Conservation (phyloP, 2,797 vertebrate genomes). For the Gila robusta region DNA sequence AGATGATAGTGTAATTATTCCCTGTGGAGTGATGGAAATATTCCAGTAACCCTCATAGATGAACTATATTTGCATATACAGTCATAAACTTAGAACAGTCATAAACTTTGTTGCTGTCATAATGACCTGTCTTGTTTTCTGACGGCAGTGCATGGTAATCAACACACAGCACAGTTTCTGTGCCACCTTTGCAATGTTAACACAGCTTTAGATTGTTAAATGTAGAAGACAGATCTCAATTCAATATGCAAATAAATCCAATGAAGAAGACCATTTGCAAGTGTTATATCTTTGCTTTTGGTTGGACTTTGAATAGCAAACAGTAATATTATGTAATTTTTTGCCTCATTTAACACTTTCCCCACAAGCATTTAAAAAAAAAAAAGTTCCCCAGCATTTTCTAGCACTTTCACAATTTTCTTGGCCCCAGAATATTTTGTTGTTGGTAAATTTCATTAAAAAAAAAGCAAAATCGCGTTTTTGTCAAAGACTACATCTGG, state of each 20-base stretch:
- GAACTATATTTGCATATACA: constrained; percentile 2
- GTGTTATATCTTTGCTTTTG: neutral
- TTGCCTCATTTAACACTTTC: no score
- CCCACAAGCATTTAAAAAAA: no score
- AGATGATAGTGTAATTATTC: constrained; percentile 32
- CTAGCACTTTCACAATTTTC: no score
- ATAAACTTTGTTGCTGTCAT: constrained; percentile 7
- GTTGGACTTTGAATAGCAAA: neutral
- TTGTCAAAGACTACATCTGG: no score
- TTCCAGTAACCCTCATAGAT: neutral
- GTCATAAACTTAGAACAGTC: neutral
- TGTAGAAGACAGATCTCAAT: neutral
- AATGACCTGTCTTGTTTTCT: constrained; percentile 17
- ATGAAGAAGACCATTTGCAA: neutral
- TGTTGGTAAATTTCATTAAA: no score
- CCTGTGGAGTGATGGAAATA: constrained; percentile 14
- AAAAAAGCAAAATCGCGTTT: no score
- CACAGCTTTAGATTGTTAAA: neutral
- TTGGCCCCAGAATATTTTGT: no score
- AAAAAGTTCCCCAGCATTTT: no score
- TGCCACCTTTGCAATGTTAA: neutral
- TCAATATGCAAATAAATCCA: neutral
- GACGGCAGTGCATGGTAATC: neutral
- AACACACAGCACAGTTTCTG: neutral
- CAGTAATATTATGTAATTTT: neutral